Percentiles rank a stretch among this genome's conserved stretches.
These are phyloP conservation scores for Nyctibius bracteatus DNA, from an alignment of 2,113 vertebrate species.

Conservation along the genomic window DNA sequence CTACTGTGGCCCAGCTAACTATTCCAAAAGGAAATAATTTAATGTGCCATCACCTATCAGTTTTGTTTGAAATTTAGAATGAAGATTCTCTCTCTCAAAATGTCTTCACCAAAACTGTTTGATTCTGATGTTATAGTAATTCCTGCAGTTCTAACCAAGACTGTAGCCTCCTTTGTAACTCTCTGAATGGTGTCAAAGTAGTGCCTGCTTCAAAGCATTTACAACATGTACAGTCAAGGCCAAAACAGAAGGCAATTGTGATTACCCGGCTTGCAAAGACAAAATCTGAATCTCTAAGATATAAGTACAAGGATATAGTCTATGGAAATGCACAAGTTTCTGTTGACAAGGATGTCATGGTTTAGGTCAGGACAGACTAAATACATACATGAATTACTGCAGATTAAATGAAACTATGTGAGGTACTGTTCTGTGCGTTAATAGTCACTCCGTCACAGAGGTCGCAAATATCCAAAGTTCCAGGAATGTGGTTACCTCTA, in stretches of 20 bases:
- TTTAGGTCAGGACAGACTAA: not conserved
- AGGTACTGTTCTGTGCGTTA: not conserved
- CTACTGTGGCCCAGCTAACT: not conserved
- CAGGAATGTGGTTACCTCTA: not conserved
- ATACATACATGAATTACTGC: not conserved
- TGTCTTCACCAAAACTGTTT: not conserved
- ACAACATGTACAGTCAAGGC: not conserved
- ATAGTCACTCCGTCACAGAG: not conserved
- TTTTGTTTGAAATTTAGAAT: not conserved
- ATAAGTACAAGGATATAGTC: not conserved
- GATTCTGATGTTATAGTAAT: not conserved
- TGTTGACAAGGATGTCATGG: not conserved
- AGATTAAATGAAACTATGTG: not conserved
- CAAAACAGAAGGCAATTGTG: not conserved
- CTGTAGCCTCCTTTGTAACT: not conserved
- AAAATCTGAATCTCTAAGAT: not conserved
- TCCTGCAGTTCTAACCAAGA: not conserved
- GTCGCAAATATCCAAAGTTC: not conserved
- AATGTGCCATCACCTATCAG: not conserved
- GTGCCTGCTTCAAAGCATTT: not conserved
- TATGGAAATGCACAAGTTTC: not conserved
- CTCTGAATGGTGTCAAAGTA: not conserved
- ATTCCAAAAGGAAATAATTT: not conserved
- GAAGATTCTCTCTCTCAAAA: not conserved
- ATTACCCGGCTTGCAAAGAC: not conserved